phyloP scores from a whole-genome alignment of 2,113 vertebrate genomes.

The Phalacrocorax pelagicus region DNA sequence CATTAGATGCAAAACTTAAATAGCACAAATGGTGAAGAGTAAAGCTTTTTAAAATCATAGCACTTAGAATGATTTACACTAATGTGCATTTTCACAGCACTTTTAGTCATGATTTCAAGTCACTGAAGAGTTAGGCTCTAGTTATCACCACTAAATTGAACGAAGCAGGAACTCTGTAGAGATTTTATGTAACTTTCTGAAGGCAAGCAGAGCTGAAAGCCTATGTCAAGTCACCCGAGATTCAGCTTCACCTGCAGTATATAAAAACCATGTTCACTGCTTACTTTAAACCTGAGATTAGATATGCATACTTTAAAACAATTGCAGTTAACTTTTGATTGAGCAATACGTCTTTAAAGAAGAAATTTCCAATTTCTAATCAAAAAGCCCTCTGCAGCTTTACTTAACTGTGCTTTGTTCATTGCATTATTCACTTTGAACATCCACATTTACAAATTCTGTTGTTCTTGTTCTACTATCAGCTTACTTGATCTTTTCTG shows the following conservation, averaged over 20 bases:
- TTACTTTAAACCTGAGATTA: not conserved
- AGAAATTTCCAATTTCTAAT: not conserved
- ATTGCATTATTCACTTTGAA: not conserved
- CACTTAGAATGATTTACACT: not conserved
- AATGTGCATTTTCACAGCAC: not conserved
- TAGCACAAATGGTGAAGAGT: not conserved
- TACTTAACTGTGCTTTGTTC: not conserved
- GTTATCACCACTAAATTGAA: not conserved
- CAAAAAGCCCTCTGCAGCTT: not conserved
- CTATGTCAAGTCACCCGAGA: not conserved
- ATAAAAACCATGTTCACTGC: not conserved
- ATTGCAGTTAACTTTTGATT: not conserved
- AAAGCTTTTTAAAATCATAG: not conserved
- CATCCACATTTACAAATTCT: not conserved
- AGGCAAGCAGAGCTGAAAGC: not conserved
- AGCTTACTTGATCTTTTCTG: not conserved
- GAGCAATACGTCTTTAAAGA: not conserved
- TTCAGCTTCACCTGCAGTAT: not conserved
- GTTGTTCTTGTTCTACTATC: not conserved
- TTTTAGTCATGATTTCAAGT: not conserved
- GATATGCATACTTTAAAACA: not conserved
- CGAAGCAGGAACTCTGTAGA: not conserved
- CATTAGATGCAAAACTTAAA: not conserved
- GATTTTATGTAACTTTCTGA: not conserved
- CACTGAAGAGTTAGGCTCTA: not conserved